Evolutionary conservation across 2,113 vertebrate genomes (phyloP).

Genomic region (Misgurnus mizolepis): DNA sequence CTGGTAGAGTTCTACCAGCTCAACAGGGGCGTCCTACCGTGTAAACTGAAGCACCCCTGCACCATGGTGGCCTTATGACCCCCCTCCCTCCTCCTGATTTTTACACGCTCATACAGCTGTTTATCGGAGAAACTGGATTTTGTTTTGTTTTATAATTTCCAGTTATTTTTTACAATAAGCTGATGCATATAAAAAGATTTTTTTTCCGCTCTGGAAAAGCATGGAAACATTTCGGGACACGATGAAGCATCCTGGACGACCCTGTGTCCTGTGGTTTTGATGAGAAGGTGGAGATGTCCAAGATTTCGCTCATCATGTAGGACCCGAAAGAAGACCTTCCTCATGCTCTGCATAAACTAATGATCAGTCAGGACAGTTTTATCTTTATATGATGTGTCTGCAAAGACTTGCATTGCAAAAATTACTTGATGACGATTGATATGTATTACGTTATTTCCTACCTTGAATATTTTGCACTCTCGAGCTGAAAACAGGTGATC

Average conservation of each 20-base stretch:
- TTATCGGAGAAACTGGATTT: constrained; percentile 37
- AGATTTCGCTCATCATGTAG: not conserved
- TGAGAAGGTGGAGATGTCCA: constrained; percentile 16
- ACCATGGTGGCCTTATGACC: constrained; percentile 97
- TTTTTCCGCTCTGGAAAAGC: constrained; percentile 25
- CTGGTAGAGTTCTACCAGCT: constrained; percentile 99
- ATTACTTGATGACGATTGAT: constrained; percentile 50
- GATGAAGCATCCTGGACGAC: constrained; percentile 14
- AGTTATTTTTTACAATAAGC: constrained; percentile 9
- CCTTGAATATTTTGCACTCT: constrained; percentile 49
- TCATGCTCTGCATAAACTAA: constrained; percentile 2
- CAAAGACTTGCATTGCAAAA: constrained; percentile 14
- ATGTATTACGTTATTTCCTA: constrained; percentile 44
- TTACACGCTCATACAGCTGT: not conserved
- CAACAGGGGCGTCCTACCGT: constrained; percentile 96
- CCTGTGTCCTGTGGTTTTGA: constrained; percentile 16
- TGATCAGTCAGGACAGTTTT: not conserved
- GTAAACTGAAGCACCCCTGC: constrained; percentile 98
- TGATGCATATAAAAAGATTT: constrained; percentile 23
- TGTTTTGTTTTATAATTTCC: constrained; percentile 16
- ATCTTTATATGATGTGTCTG: constrained; percentile 27
- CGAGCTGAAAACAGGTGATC: constrained; percentile 40
- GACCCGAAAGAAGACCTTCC: constrained; percentile 7
- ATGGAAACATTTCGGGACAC: not conserved
- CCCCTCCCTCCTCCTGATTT: constrained; percentile 45